Base-by-base conservation (phyloP, 2,113 vertebrate genomes). In the Periophthalmodon schlosseri region DNA sequence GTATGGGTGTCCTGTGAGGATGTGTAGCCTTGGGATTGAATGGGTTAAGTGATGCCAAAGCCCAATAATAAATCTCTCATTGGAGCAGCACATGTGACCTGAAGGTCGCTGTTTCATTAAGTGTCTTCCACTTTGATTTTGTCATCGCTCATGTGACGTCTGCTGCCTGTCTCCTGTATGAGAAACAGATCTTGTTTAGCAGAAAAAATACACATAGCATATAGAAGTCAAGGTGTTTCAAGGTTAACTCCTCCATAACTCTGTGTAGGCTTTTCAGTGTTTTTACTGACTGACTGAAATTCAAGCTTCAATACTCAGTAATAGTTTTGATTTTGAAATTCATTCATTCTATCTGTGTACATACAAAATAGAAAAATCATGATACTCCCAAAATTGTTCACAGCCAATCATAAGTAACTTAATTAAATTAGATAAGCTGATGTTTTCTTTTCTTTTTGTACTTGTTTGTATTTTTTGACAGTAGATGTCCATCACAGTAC, bases 101-200 rank as follows among this genome's bases (percentile, higher is more conserved):
- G 68, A 90, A 92, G 92, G 92, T 89, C 85, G 85, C 73, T 4
- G 68, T 91, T 93, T 91, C 91, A 94, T 93, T 93, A 92, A 91
- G 87, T 91, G 86, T 82, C 90, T 91, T 90, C 85, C 84, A 87
- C 86, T 91, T 84, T 90, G 90, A 87, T 91, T 91, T 89, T 86
- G 76, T 79, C 79, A 77, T 85, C 77, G 58, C 68, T 78, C 60
- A 33, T 71, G 50, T 68, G 52, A 63, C 65, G 70, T 83, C 84
- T 73, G 68, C 68, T 58, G 57, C 69, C 68, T 79, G 71, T 57
- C 71, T 8, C 0, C 36, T 47, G 3, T 63, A 66, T n/a, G 14
- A 68, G 54, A 16, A n/a, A 39, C 39, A 69, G 23, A 58, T 2
- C 13, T 4, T 28, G 15, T 24, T 47, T 33, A 24, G 46, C 39